Evolutionary conservation across 2,113 vertebrate species (phyloP).

Genomic region (Psittacula cyanocephala): DNA sequence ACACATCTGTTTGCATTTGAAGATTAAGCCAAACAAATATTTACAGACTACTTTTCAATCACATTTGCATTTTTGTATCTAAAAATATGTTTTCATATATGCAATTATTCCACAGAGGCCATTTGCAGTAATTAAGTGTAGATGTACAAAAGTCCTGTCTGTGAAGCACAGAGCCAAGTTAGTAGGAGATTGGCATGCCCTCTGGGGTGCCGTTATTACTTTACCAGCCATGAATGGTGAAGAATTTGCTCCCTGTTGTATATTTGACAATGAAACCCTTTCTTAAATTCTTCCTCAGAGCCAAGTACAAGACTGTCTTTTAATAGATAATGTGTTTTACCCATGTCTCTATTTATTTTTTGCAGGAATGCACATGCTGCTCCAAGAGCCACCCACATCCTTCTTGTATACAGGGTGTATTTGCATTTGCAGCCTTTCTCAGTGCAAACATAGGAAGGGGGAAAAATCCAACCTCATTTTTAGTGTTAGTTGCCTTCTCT

Average conservation of each 20-base stretch:
- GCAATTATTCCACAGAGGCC: background rate
- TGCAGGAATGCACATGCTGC: conserved; percentile 66
- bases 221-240: conserved; percentile 22
- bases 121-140: background rate
- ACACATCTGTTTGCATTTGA: background rate
- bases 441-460: background rate
- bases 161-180: background rate
- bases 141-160: background rate
- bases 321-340: conserved; percentile 66
- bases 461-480: background rate
- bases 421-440: conserved; percentile 55
- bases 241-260: conserved; percentile 59
- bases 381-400: conserved; percentile 74
- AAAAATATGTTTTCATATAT: background rate
- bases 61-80: conserved; percentile 9
- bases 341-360: conserved; percentile 68
- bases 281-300: conserved; percentile 59
- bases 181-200: conserved; percentile 7
- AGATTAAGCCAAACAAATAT: background rate
- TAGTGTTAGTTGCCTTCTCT: background rate
- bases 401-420: conserved; percentile 56
- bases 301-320: conserved; percentile 64
- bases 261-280: conserved; percentile 54
- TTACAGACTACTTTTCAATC: background rate
- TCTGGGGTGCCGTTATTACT: background rate